Evolutionary conservation across 37 sponge, comb jelly and placozoan genomes (phyloP), one percentile per base, ranked within the genome.

Genomic region (Chondrosia reniformis): DNA sequence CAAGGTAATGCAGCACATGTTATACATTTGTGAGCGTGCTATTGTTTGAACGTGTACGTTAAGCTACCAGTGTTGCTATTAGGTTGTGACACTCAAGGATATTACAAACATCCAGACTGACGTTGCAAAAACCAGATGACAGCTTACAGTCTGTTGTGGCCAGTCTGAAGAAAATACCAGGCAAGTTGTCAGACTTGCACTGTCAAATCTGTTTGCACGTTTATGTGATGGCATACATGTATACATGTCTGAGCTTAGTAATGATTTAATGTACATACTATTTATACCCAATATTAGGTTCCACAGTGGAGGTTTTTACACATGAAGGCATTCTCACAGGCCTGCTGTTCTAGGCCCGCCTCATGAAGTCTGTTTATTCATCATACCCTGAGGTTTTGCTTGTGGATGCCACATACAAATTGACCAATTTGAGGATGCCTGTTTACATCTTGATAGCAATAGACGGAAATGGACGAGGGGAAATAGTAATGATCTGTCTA

Each of bases 391-490:
- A 80, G 28, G 4, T 80, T 4, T 44, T 80, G 19, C 52, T 80
- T 13, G 22, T 80, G 25, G 80, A 80, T 46, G 80, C 67, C 33
- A 80, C 80, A 8, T 80, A 80, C 69, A 80, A 72, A 57, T 44
- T 72, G 37, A 75, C 43, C 73, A 57, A 81, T 55, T 6, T 40
- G n/a, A 72, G 36, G 4, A 75, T 75, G 74, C 82, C 82, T 9
- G 41, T 81, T 36, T 81, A 81, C 6, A 34, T 81, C 9, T 33
- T 46, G 6, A n/a, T 81, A 6, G 45, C 12, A 5, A 33, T 71
- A 4, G 80, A 80, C 46, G 80, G 80, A 9, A 80, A 80, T 80
- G 80, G 80, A 13, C 69, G 72, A 36, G 72, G 73, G 12, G 57
- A 81, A 58, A 73, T 81, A 46, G 58, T 81, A 2, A 13, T 31